Evolutionary conservation across 2,888 invertebrate genomes (phyloP), one percentile per base, ranked within the genome.

Genomic region (Sialis fuliginosa): DNA sequence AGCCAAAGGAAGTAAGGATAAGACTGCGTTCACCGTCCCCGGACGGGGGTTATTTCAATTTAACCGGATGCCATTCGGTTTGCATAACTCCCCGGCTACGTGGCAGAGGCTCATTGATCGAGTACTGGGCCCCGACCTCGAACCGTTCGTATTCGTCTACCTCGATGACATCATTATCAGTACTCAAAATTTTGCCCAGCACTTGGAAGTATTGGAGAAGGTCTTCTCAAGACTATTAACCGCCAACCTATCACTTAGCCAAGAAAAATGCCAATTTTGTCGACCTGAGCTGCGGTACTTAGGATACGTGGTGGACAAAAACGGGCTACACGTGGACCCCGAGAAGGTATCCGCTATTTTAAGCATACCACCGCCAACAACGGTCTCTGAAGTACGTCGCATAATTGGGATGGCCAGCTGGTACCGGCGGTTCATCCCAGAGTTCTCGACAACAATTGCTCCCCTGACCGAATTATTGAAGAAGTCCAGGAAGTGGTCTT

Each of bases 341-440:
- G 52, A 52, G 0, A 53, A 50, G 13, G 48, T 50, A 0, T 39
- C 13, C 2, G 48, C 52, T 0, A 50, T 54, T 1, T 6, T 50
- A 0, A 46, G 55, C 2, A 54, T 53, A 13, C 56, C 55, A 2
- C n/a, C n/a, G 0, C 58, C 59, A 1, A 47, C 12, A 1, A 55
- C 43, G 6, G 31, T 54, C 2, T 52, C 50, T 7, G 51, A 56
- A 31, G 31, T 60, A 1, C 50, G 54, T 1, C 45, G 53, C 1
- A 59, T 59, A 40, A n/a, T 60, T 1, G 60, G 59, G 0, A 48
- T 60, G 48, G 50, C 51, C 1, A 54, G 53, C 0, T 61, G 58
- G 56, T 61, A 60, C 44, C 51, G 57, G 1, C 52, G 53, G 1
- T 58, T 56, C 41, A 50, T 59, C 1, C 49, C 49, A 0, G 47